A percentile compares a stretch with the other conserved stretches of the same genome.
Evolutionary conservation across 1,140 invertebrate genomes (phyloP).

Genomic region (Drosophila arawakana): DNA sequence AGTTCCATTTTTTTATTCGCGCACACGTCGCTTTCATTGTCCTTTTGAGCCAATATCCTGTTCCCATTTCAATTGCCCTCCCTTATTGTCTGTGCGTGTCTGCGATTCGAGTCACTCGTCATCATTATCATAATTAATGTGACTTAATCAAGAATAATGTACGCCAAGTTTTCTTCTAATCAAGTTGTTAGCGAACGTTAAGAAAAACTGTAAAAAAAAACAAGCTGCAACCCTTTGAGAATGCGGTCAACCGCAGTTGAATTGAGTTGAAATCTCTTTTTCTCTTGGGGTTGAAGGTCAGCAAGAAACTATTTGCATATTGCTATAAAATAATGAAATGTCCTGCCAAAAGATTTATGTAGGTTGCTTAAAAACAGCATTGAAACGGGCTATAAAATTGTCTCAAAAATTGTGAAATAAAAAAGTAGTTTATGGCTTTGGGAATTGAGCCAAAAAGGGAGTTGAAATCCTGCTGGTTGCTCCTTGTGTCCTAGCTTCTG

Average conservation of each 20-base stretch:
- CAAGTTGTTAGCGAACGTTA: conserved; percentile 61
- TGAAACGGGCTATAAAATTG: conserved; percentile 33
- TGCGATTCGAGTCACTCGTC: conserved; percentile 69
- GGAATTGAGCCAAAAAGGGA: conserved; percentile 24
- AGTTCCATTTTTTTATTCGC: conserved; percentile 62
- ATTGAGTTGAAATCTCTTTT: neutral
- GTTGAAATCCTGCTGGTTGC: conserved; percentile 41
- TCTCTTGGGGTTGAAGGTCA: conserved; percentile 73
- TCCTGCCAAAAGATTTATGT: conserved; percentile 73
- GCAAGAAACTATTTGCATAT: conserved; percentile 66
- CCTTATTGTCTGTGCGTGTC: conserved; percentile 8
- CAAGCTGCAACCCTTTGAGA: conserved; percentile 51
- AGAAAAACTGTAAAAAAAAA: conserved; percentile 5
- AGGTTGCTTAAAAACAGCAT: conserved; percentile 51
- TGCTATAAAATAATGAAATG: conserved; percentile 68
- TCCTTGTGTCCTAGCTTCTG: conserved; percentile 9
- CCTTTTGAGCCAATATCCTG: conserved; percentile 57
- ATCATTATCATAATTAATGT: conserved; percentile 84
- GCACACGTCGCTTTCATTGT: conserved; percentile 67
- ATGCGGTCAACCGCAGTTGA: conserved; percentile 77
- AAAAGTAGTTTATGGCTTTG: conserved; percentile 48
- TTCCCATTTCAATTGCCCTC: conserved; percentile 82
- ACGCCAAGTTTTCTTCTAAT: conserved; percentile 56
- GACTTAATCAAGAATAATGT: conserved; percentile 84
- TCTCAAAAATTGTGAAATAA: conserved; percentile 39